Evolutionary conservation across 2,888 invertebrate genomes (phyloP), one percentile per base, ranked within the genome.

Genomic region (Volucella bombylans): DNA sequence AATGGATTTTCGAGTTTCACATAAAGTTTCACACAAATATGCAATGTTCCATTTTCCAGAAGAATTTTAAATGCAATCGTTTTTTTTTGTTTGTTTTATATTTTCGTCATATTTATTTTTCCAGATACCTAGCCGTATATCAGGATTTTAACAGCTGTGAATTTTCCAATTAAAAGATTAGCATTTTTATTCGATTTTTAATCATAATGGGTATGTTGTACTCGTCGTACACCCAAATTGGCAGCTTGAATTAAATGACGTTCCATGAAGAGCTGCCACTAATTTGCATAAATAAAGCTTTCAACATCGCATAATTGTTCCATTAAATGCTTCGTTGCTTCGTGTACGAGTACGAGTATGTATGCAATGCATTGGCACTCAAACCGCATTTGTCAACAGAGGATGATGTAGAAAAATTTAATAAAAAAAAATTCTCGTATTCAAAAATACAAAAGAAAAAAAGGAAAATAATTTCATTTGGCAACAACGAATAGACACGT

Each of bases 211-310:
- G 47, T 9, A 62, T 9, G 3, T 39, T 10, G 8, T 45, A 61
- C 12, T 41, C 11, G n/a, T 41, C 55, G 8, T n/a, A 6, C 31
- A 47, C 62, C 23, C 15, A n/a, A 62, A 62, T 15, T 49, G 47
- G 10, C 45, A 45, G 43, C 61, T 14, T 49, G 49, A 62, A 43
- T 45, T 8, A 61, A 61, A 23, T 10, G n/a, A 15, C 4, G 18
- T 8, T 38, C 4, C 38, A n/a, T 31, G 31, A 31, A 31, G 31
- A 31, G 31, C 31, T 31, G 31, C 1, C 38, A 12, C 12, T 15
- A 9, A 55, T 55, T 55, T 55, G 55, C 55, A 55, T 55, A 55
- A 55, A 55, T 55, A 4, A 39, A 38, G 55, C 55, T 55, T 14
- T 55, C 52, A 31, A 31, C 31, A 52, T 23, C 11, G 12, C 52